These are phyloP conservation scores for Lepidurus couesii DNA, from an alignment of 1,140 invertebrate genomes.

Conservation along the genomic window DNA sequence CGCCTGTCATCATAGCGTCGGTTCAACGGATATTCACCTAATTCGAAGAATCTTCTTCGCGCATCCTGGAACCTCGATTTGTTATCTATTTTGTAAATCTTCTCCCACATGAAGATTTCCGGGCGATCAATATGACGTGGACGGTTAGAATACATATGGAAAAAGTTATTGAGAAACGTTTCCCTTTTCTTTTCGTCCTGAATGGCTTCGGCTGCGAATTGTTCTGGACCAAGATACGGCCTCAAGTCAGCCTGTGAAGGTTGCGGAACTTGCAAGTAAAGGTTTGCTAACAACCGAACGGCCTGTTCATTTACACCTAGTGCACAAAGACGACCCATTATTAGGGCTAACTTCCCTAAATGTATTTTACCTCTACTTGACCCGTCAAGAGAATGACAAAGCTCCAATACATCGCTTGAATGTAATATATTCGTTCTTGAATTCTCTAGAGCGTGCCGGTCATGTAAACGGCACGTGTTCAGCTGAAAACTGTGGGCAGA, in stretches of 20 bases:
- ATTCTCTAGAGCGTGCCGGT: constrained; percentile 43
- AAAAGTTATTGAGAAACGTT: constrained; percentile 63
- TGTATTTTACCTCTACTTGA: constrained; percentile 55
- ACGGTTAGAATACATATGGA: constrained; percentile 59
- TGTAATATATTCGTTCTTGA: not conserved
- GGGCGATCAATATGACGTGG: constrained; percentile 53
- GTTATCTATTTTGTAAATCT: constrained; percentile 64
- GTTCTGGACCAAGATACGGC: constrained; percentile 57
- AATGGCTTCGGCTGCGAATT: constrained; percentile 57
- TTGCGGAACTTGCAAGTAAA: constrained; percentile 60
- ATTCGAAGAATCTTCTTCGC: constrained; percentile 60
- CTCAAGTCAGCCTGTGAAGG: constrained; percentile 59
- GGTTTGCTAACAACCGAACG: constrained; percentile 63
- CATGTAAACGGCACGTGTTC: constrained; percentile 68
- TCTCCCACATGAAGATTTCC: constrained; percentile 68
- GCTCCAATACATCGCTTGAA: constrained; percentile 45
- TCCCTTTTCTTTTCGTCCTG: constrained; percentile 54
- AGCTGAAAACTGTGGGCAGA: constrained; percentile 81
- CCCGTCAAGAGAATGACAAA: constrained; percentile 69
- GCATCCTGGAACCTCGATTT: constrained; percentile 60
- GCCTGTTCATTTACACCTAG: constrained; percentile 69
- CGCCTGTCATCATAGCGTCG: constrained; percentile 28
- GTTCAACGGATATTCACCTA: constrained; percentile 34
- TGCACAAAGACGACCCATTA: constrained; percentile 24
- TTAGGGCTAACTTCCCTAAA: constrained; percentile 12